These are phyloP conservation scores for Fistularia commersonii DNA, from an alignment of 2,797 vertebrate genomes.

Conservation along the genomic window DNA sequence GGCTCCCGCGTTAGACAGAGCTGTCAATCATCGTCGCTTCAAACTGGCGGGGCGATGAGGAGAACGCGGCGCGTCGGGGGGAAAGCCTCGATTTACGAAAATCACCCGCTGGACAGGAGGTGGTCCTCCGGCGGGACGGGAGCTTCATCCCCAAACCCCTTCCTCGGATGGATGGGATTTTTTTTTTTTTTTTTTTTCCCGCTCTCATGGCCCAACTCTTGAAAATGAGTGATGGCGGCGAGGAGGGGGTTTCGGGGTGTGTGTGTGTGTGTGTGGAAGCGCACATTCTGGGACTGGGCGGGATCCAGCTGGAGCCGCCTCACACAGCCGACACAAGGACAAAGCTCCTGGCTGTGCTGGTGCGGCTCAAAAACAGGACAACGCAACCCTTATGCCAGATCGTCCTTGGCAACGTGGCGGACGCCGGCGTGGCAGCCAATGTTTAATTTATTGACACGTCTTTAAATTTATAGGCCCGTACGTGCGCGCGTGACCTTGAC, in stretches of 20 bases:
- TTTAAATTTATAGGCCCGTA: slow-evolving; percentile 32
- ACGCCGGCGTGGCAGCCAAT: slow-evolving; percentile 47
- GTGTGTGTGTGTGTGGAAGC: slow-evolving; percentile 54
- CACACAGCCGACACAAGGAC: slow-evolving; percentile 64
- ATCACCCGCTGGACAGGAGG: slow-evolving; percentile 1
- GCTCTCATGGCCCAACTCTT: slow-evolving; percentile 34
- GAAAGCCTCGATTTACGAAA: slow-evolving; percentile 22
- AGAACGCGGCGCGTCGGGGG: slow-evolving; percentile 41
- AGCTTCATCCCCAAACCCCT: slow-evolving; percentile 33
- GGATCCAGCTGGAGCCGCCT: slow-evolving; percentile 65
- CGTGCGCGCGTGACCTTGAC: slow-evolving; percentile 16
- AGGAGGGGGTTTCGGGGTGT: slow-evolving; percentile 36
- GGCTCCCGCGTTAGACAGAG: slow-evolving; percentile 35
- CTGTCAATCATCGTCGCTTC: slow-evolving; percentile 53
- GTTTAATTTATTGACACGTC: slow-evolving; percentile 63
- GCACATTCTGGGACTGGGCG: slow-evolving; percentile 58
- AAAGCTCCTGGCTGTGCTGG: slow-evolving; percentile 63
- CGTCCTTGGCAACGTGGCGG: slow-evolving; percentile 52
- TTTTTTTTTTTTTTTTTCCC: slow-evolving; percentile 29
- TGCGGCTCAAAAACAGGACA: slow-evolving; percentile 61
- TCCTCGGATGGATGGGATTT: slow-evolving; percentile 47
- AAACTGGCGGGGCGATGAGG: slow-evolving; percentile 25
- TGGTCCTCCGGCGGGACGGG: slow-evolving; percentile 23
- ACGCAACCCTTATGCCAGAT: slow-evolving; percentile 53
- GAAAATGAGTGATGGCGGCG: slow-evolving; percentile 47